A percentile compares a stretch with the other conserved stretches of the same genome.
These are phyloP conservation scores for Lates calcarifer DNA, from an alignment of 2,113 vertebrate species.

Conservation along the genomic window DNA sequence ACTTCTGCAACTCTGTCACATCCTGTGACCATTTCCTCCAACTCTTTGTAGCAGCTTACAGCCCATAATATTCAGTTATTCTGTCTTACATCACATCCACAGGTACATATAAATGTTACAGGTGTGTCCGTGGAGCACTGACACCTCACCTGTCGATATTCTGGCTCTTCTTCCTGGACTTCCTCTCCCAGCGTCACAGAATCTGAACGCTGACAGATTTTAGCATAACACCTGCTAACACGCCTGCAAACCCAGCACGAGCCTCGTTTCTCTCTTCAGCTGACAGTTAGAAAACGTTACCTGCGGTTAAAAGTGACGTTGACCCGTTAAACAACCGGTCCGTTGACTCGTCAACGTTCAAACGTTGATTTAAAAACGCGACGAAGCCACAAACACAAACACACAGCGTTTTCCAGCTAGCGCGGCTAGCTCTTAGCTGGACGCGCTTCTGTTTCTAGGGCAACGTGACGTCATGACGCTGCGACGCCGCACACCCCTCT, in stretches of 20 bases:
- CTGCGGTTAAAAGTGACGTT: not conserved
- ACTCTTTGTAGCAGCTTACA: too few relatives aligned
- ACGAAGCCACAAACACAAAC: rapidly evolving
- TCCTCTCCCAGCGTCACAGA: not conserved
- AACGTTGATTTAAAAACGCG: not conserved
- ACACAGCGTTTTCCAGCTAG: not conserved
- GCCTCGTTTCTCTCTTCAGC: not conserved
- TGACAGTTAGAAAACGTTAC: not conserved
- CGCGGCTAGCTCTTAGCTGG: constrained; percentile 1
- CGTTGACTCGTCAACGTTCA: rapidly evolving
- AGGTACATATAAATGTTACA: not conserved
- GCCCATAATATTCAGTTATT: too few relatives aligned
- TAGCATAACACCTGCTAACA: not conserved
- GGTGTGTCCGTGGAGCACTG: too few relatives aligned
- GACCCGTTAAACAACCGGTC: not conserved
- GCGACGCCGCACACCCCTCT: constrained; percentile 16
- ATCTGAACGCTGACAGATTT: not conserved
- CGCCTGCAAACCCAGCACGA: not conserved
- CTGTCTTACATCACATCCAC: too few relatives aligned
- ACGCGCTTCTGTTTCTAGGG: constrained; percentile 55
- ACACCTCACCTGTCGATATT: not conserved
- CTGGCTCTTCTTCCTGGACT: too few relatives aligned
- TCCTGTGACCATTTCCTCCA: not conserved
- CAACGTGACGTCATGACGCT: constrained; percentile 54
- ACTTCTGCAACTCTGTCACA: not conserved